Percentiles rank a stretch among this genome's conserved stretches.
These are phyloP conservation scores for Corella eumyota DNA, from an alignment of 23 tunicate species.

Conservation along the genomic window DNA sequence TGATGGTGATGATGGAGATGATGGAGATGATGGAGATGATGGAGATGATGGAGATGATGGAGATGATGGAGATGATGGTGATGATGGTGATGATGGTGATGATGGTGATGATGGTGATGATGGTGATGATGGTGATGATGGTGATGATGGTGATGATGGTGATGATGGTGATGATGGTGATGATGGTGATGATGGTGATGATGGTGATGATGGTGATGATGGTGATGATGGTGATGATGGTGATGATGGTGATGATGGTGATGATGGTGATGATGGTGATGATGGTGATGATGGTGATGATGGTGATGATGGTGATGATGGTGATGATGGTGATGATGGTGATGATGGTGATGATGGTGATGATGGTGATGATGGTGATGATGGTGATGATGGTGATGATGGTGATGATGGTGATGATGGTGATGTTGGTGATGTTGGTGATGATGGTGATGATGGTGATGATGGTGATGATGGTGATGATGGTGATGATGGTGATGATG, in stretches of 20 bases:
- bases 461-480: conserved; percentile 6
- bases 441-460: no score
- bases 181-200: conserved; percentile 3
- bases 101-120: conserved; percentile 1
- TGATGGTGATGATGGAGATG: not conserved
- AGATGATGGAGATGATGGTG: not conserved
- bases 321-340: conserved; percentile 6
- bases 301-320: conserved; percentile 7
- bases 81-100: not conserved
- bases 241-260: not conserved
- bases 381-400: not conserved
- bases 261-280: conserved; percentile 7
- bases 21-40: no score
- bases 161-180: conserved; percentile 5
- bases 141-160: conserved; percentile 4
- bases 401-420: conserved; percentile 4
- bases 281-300: conserved; percentile 4
- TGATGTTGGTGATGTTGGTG: no score
- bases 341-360: conserved; percentile 8
- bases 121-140: not conserved
- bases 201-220: not conserved
- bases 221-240: conserved; percentile 2
- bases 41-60: no score
- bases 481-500: conserved; percentile 2
- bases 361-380: conserved; percentile 1